These are phyloP conservation scores for Cassiopea xamachana DNA, from an alignment of 30 jellyfish, hydroid and myxozoan genomes.

Conservation along the genomic window DNA sequence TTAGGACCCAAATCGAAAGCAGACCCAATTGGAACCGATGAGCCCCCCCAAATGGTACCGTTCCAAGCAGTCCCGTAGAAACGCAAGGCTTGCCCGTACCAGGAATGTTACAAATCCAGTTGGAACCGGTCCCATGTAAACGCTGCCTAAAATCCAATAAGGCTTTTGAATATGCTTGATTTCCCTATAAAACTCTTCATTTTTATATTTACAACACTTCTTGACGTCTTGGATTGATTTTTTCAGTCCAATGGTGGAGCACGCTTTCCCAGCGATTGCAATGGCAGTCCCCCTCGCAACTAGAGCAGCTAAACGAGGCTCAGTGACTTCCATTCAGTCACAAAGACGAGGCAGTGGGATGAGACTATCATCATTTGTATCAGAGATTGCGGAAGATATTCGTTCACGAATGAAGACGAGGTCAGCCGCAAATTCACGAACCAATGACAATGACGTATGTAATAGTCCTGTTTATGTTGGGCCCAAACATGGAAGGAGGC, in stretches of 20 bases:
- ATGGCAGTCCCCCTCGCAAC: constrained; percentile 58
- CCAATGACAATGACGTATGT: constrained; percentile 16
- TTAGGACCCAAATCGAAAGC: no score
- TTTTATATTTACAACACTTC: no score
- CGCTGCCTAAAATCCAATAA: no score
- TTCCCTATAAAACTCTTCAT: no score
- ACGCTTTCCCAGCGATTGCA: constrained; percentile 64
- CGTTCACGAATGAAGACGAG: constrained; percentile 50
- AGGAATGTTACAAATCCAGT: no score
- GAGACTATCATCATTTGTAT: constrained; percentile 57
- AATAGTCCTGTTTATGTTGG: constrained; percentile 60
- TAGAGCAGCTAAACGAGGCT: constrained; percentile 70
- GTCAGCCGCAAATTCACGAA: constrained; percentile 15
- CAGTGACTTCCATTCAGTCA: constrained; percentile 49
- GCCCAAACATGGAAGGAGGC: constrained; percentile 73
- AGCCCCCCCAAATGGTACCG: no score
- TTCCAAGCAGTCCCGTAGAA: no score
- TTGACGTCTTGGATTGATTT: no score
- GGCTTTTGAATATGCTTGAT: no score
- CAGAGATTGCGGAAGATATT: constrained; percentile 59
- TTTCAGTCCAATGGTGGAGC: constrained; percentile 66
- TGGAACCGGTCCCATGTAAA: no score
- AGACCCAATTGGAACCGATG: no score
- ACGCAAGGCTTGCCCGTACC: no score
- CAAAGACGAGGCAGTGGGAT: constrained; percentile 49